A percentile compares a stretch with the other conserved stretches of the same genome.
These are phyloP conservation scores for Podilymbus podiceps DNA, from an alignment of 2,113 vertebrate genomes.

Conservation along the genomic window DNA sequence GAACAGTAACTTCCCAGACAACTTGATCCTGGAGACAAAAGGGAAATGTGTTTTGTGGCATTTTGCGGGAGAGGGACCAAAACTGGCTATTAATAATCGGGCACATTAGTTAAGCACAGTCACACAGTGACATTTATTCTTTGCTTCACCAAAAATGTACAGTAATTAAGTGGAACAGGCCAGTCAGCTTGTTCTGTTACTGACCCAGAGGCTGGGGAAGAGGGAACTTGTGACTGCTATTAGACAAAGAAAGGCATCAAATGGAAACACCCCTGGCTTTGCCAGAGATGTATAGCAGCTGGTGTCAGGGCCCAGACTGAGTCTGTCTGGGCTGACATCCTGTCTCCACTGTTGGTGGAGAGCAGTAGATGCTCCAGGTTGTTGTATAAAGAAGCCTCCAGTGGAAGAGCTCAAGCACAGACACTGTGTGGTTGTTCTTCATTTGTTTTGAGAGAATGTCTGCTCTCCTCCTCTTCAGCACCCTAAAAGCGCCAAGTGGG, in stretches of 20 bases:
- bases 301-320: neutral
- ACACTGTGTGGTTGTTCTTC: neutral
- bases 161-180: neutral
- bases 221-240: neutral
- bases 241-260: neutral
- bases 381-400: neutral
- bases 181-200: neutral
- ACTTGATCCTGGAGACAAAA: neutral
- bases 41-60: neutral
- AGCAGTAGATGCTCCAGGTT: neutral
- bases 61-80: neutral
- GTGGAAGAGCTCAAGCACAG: neutral
- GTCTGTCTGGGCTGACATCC: neutral
- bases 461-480: neutral
- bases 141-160: neutral
- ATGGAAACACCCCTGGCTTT: neutral
- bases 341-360: neutral
- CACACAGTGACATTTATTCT: neutral
- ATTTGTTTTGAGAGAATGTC: neutral
- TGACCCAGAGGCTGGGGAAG: neutral
- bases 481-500: fast-evolving
- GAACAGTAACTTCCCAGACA: neutral
- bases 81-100: neutral
- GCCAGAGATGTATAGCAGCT: neutral
- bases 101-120: neutral